These are phyloP conservation scores for Chionoecetes opilio DNA, from an alignment of 1,140 invertebrate species.

Conservation along the genomic window DNA sequence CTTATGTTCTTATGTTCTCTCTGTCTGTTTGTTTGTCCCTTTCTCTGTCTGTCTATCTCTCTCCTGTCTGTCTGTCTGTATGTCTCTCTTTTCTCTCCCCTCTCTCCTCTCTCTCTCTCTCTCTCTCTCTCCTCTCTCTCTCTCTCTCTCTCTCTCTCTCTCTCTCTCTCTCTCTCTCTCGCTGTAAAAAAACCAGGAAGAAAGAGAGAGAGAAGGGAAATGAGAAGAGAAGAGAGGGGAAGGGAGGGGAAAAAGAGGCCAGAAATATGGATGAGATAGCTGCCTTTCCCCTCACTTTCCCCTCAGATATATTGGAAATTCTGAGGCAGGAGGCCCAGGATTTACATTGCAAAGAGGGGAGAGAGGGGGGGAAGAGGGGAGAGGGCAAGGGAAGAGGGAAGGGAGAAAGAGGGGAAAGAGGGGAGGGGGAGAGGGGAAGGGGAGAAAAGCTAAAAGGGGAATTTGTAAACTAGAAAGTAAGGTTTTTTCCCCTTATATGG, in stretches of 20 bases:
- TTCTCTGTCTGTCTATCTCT: too few species aligned
- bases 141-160: too few species aligned
- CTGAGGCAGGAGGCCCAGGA: background rate
- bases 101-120: too few species aligned
- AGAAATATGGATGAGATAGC: background rate
- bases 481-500: background rate
- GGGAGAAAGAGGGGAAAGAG: background rate
- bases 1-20: too few species aligned
- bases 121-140: too few species aligned
- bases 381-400: background rate
- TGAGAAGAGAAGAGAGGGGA: background rate
- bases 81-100: too few species aligned
- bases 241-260: background rate
- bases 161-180: too few species aligned
- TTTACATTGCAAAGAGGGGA: slow-evolving; percentile 19
- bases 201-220: background rate
- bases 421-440: background rate
- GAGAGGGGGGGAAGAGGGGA: background rate
- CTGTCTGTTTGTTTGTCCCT: too few species aligned
- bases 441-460: background rate
- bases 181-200: background rate
- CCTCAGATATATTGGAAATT: slow-evolving; percentile 19
- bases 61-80: too few species aligned
- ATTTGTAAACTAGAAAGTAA: background rate
- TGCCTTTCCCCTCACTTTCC: slow-evolving; percentile 3